Base-by-base conservation (phyloP, 2,113 vertebrate genomes). In the Baryphthengus martii region DNA sequence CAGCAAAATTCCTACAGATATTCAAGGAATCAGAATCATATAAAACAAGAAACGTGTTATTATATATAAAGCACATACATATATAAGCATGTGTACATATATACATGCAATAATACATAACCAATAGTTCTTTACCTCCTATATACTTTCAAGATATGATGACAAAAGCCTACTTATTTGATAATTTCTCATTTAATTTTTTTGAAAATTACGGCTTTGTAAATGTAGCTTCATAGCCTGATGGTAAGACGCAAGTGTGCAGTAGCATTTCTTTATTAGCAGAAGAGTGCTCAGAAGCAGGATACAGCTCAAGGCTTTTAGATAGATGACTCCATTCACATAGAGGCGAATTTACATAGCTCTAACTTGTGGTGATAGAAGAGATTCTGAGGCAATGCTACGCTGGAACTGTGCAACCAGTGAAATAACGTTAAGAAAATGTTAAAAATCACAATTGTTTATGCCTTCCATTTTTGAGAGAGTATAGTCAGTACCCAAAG, bases 371-470 rank as follows among this genome's bases (percentile, higher is more conserved):
- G 92, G 90, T 76, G 94, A 95, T 83, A 90, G 93, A 96, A 50
- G 58, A 95, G 62, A 79, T 80, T 88, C 83, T 80, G 84, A 94
- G 77, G 86, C 76, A 84, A 13, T 29, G 61, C 55, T n/a, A 45
- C 17, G 40, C 37, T 85, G 71, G 80, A 96, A 76, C 31, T 29
- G 40, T 95, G 93, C 73, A 72, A 66, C 44, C 24, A 73, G 47
- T 63, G 88, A 97, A 96, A 96, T 85, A 96, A 79, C 12, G 55
- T 62, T 44, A 88, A 88, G 42, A 70, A 96, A 95, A 97, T 53
- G 55, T 55, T 95, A 37, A 55, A 83, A 90, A 80, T 5, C 86
- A 59, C 89, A 89, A 55, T 29, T 90, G 62, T 68, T 78, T 93
- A 91, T 86, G 79, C 33, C 67, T 94, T 79, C 45, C 58, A 89